Evolutionary conservation across 2,113 vertebrate species (phyloP).

Genomic region (Shinisaurus crocodilurus): DNA sequence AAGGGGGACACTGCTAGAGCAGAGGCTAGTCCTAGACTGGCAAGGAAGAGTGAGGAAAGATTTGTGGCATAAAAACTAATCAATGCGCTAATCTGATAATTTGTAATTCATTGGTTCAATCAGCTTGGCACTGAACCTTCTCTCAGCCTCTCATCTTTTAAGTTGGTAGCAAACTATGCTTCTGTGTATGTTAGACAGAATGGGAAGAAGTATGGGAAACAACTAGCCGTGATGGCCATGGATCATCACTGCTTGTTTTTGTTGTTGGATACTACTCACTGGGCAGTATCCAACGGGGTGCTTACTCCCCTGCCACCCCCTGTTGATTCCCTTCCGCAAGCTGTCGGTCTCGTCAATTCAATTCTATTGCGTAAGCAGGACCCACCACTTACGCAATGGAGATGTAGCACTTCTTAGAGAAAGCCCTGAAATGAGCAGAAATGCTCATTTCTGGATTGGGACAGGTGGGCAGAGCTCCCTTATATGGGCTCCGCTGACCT

Average conservation of each 20-base stretch:
- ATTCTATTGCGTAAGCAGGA: too few species aligned
- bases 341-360: too few species aligned
- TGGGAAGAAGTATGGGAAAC: background rate
- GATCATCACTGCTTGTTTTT: background rate
- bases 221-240: background rate
- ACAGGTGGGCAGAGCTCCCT: too few species aligned
- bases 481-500: too few species aligned
- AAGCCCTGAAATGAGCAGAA: too few species aligned
- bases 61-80: background rate
- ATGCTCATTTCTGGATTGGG: too few species aligned
- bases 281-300: too few species aligned
- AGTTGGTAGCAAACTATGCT: background rate
- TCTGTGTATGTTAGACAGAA: background rate
- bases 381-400: too few species aligned
- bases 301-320: too few species aligned
- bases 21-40: background rate
- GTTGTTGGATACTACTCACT: background rate
- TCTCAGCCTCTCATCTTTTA: background rate
- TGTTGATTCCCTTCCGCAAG: too few species aligned
- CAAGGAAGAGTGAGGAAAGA: background rate
- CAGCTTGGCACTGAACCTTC: background rate
- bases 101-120: background rate
- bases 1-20: background rate
- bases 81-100: background rate
- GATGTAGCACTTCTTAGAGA: too few species aligned